A percentile compares a stretch with the other conserved stretches of the same genome.
These are phyloP conservation scores for Ursus arctos DNA, from an alignment of 2,113 vertebrate genomes.

Conservation along the genomic window DNA sequence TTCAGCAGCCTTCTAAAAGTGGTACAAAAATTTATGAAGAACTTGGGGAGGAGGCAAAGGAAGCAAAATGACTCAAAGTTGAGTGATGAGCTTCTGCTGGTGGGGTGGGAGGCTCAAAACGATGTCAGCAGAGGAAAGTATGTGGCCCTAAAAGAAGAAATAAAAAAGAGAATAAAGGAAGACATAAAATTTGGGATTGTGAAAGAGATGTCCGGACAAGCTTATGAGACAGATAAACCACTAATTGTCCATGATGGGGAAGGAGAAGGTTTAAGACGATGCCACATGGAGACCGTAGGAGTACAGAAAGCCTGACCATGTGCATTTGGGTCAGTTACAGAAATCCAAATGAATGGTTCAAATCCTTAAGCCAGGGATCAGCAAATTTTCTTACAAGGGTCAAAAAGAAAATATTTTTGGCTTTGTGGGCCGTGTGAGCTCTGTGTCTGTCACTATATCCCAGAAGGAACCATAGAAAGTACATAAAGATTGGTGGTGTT, in stretches of 20 bases:
- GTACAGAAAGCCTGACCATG: background rate
- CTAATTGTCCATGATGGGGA: background rate
- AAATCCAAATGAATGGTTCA: background rate
- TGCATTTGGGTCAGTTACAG: background rate
- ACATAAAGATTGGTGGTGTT: background rate
- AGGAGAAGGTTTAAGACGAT: background rate
- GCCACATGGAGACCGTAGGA: background rate
- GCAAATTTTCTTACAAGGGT: background rate
- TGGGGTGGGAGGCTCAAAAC: background rate
- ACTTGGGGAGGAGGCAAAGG: slow-evolving; percentile 16
- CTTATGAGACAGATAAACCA: background rate
- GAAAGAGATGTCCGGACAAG: background rate
- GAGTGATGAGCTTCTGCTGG: background rate
- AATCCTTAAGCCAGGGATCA: background rate
- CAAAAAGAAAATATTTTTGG: background rate
- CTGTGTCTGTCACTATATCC: background rate
- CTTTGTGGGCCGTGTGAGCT: background rate
- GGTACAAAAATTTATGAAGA: slow-evolving; percentile 54
- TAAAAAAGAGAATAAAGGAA: background rate
- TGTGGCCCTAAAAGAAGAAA: background rate
- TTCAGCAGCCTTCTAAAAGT: slow-evolving; percentile 67
- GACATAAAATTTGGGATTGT: background rate
- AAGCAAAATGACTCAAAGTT: background rate
- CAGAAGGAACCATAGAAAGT: background rate
- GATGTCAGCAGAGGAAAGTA: background rate